Evolutionary conservation across 2,888 invertebrate species (phyloP).

Genomic region (Diplolepis rosae): DNA sequence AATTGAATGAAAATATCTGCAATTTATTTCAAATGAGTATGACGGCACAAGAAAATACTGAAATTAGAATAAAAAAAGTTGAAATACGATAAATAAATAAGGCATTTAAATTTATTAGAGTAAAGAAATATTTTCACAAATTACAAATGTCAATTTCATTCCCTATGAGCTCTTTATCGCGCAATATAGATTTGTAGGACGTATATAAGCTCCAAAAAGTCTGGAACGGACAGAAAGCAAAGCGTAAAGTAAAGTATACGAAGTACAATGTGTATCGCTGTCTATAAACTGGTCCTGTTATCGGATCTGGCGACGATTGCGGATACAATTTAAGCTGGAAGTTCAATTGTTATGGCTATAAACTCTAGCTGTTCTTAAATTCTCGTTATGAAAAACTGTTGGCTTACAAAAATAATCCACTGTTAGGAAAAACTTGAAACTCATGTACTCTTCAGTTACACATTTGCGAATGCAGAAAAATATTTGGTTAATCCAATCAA

Average conservation of each 20-base stretch:
- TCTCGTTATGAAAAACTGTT: background rate
- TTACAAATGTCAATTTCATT: background rate
- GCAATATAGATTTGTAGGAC: background rate
- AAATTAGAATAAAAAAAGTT: background rate
- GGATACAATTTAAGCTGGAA: background rate
- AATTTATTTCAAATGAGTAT: background rate
- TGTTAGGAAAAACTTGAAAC: no score
- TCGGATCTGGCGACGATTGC: slow-evolving; percentile 26
- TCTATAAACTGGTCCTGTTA: slow-evolving; percentile 3
- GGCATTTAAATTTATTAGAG: no score
- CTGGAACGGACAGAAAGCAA: slow-evolving; percentile 22
- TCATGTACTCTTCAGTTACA: no score
- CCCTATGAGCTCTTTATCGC: background rate
- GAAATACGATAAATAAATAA: no score
- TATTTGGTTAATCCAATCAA: no score
- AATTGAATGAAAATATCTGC: background rate
- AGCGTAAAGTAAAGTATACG: slow-evolving; percentile 4
- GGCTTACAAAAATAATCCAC: background rate
- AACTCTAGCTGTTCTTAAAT: background rate
- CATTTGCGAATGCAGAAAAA: no score
- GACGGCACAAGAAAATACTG: no score
- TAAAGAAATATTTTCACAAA: background rate
- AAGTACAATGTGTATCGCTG: slow-evolving; percentile 4
- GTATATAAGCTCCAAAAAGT: background rate
- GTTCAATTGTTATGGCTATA: background rate